Evolutionary conservation across 2,888 invertebrate genomes (phyloP).

Genomic region (Linnaemya tessellans): DNA sequence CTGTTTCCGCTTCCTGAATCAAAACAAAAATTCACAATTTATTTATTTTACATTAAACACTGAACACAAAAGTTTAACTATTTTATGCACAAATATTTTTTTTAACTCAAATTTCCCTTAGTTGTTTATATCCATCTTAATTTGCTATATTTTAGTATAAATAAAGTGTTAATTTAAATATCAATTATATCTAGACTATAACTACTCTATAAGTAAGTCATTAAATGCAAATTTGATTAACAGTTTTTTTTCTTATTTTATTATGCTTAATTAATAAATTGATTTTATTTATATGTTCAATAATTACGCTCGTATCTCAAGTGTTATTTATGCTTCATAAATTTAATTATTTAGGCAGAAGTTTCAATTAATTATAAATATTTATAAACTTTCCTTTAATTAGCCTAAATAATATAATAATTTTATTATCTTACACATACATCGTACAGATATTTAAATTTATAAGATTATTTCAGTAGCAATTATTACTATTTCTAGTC

Average conservation of each 20-base stretch:
- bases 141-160: not conserved
- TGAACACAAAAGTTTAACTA: too few relatives aligned
- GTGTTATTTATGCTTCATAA: constrained; percentile 3
- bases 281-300: constrained; percentile 28
- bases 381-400: not conserved
- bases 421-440: constrained; percentile 10
- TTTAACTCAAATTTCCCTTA: not conserved
- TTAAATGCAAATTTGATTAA: constrained; percentile 72
- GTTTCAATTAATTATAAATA: not conserved
- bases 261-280: constrained; percentile 30
- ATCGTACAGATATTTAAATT: constrained; percentile 23
- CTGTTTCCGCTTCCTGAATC: too few relatives aligned
- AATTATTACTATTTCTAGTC: constrained; percentile 1
- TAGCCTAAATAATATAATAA: not conserved
- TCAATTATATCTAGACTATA: constrained; percentile 13
- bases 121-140: not conserved
- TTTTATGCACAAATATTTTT: too few relatives aligned
- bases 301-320: not conserved
- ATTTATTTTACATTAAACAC: too few relatives aligned
- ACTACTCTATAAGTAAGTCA: constrained; percentile 50
- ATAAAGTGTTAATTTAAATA: constrained; percentile 9
- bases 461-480: not conserved
- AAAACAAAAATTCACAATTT: too few relatives aligned
- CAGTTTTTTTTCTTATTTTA: constrained; percentile 22
- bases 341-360: constrained; percentile 33